phyloP scores from a whole-genome alignment of 2,888 invertebrate species.

The Resseliella maxima region DNA sequence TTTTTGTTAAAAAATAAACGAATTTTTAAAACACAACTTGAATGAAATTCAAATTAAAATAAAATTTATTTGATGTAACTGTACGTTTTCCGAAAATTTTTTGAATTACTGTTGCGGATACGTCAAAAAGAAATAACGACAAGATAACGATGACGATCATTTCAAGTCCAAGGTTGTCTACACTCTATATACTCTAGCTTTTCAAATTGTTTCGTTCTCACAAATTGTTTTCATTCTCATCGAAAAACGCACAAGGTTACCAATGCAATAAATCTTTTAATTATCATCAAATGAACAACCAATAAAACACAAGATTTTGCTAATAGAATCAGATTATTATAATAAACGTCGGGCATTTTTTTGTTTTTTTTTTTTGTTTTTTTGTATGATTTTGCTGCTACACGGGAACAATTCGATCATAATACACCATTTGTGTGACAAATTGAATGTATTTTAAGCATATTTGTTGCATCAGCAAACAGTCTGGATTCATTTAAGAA shows the following conservation, averaged over 20 bases:
- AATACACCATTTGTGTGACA: neutral
- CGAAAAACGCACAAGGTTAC: neutral
- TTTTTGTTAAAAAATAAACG: too few species aligned
- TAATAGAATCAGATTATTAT: conserved; percentile 26
- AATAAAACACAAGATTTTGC: conserved; percentile 37
- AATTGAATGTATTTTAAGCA: neutral
- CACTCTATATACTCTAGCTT: neutral
- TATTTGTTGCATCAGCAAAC: neutral
- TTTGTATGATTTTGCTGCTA: neutral
- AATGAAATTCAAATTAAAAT: neutral
- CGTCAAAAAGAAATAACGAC: too few species aligned
- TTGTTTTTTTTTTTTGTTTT: neutral
- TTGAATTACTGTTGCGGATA: too few species aligned
- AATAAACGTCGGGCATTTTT: neutral
- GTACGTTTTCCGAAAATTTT: neutral
- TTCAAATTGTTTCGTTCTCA: neutral
- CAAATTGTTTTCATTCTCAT: neutral
- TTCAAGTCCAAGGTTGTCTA: neutral
- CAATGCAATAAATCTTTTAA: conserved; percentile 37
- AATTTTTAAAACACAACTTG: too few species aligned
- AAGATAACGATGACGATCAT: neutral
- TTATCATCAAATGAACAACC: neutral
- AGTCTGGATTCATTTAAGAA: neutral
- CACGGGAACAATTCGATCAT: neutral
- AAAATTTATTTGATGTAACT: neutral